Base-by-base conservation (phyloP, 2,888 invertebrate genomes). In the Nemapogon koenigi region DNA sequence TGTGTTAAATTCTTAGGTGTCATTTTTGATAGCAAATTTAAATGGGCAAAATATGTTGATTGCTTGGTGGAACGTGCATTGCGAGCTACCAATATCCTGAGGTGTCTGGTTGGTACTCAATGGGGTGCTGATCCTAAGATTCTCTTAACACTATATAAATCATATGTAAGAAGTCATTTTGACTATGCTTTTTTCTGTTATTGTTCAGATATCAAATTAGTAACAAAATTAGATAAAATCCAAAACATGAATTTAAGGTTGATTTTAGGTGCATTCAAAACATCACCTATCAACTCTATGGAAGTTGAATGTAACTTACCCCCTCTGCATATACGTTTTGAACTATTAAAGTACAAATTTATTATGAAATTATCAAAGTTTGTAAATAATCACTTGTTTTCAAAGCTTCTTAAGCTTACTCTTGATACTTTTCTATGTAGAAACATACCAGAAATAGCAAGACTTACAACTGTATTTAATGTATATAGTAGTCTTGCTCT, bases 51-150 rank as follows among this genome's bases (percentile, higher is more conserved):
- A 31, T 31, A 31, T 31, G 31, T 31, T 16, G 31, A 31, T 16
- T 16, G 16, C 15, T n/a, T 31, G 16, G 16, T 31, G 16, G 6
- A 16, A 15, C 13, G 31, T 15, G 31, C 31, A 16, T 8, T 6
- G 16, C 13, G 19, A 35, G 35, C 19, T n/a, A 18, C 4, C 7
- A 19, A 35, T 19, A 35, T 35, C 4, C 11, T 35, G 4, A 35
- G 19, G 19, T n/a, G 3, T 19, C 19, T 35, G 11, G 35, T 16
- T 6, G 19, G 35, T 14, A 19, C 19, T 7, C 16, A 19, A 6
- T 35, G 35, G 35, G 35, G 35, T 35, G 18, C 35, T n/a, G 35
- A 35, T 35, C 35, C 19, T 15, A 31, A 31, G 16, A 31, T 31
- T 15, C 16, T 31, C 11, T 16, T 10, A 16, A 31, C 16, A 16